These are phyloP conservation scores for Lamellibrachia columna DNA, from an alignment of 2,888 invertebrate species.

Conservation along the genomic window DNA sequence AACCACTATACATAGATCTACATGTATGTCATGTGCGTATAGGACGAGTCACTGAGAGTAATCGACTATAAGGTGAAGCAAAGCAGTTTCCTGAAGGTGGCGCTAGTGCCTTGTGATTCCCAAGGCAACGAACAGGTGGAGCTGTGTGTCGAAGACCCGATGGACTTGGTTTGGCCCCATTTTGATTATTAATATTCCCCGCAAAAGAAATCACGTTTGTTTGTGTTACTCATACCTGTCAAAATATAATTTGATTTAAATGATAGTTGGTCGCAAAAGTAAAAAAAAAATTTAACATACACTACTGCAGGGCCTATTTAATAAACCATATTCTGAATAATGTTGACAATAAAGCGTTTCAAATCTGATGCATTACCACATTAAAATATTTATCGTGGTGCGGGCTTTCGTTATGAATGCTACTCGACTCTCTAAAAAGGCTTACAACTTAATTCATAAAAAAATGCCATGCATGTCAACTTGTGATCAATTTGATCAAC, in stretches of 20 bases:
- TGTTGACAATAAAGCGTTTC: neutral
- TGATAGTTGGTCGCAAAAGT: neutral
- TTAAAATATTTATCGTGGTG: neutral
- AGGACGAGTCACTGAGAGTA: conserved; percentile 42
- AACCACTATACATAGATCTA: neutral
- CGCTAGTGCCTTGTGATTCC: conserved; percentile 39
- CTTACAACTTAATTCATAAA: too few species aligned
- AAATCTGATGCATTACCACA: neutral
- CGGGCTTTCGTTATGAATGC: neutral
- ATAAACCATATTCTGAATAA: neutral
- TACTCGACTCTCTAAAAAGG: too few species aligned
- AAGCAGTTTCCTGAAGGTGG: conserved; percentile 35
- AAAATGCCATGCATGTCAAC: too few species aligned
- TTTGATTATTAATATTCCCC: neutral
- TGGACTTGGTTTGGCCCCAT: conserved; percentile 39
- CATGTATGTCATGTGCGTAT: neutral
- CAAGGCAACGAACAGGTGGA: conserved; percentile 39
- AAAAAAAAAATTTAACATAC: neutral
- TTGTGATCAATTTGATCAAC: too few species aligned
- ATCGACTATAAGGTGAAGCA: conserved; percentile 43
- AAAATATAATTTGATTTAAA: neutral
- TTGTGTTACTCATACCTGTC: neutral
- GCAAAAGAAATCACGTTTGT: neutral
- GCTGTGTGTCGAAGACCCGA: conserved; percentile 42
- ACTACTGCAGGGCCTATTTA: neutral